Evolutionary conservation across 2,888 invertebrate species (phyloP).

Genomic region (Anthrax anthrax): DNA sequence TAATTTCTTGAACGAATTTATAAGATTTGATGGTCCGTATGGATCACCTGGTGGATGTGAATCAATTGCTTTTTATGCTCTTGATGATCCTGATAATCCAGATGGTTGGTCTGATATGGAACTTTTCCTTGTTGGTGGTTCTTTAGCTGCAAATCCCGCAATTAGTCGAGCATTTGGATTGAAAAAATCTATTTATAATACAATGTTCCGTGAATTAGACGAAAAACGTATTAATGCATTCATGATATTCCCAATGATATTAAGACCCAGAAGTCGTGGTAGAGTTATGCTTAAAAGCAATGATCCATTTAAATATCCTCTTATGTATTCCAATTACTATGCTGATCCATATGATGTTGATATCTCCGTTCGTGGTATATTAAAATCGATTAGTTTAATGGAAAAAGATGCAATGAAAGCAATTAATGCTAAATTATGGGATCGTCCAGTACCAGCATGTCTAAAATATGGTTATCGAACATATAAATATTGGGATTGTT

Average conservation of each 20-base stretch:
- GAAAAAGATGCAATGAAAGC: conserved; percentile 38
- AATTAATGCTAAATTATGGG: conserved; percentile 39
- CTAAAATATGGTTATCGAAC: conserved; percentile 36
- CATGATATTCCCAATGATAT: conserved; percentile 44
- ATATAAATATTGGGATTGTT: conserved; percentile 52
- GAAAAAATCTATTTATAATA: conserved; percentile 33
- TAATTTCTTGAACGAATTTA: conserved; percentile 22
- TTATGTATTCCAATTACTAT: conserved; percentile 54
- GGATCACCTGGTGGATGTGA: conserved; percentile 45
- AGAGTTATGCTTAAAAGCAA: conserved; percentile 44
- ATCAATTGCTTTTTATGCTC: conserved; percentile 47
- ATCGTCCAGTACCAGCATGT: conserved; percentile 46
- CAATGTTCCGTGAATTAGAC: conserved; percentile 34
- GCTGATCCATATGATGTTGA: conserved; percentile 46
- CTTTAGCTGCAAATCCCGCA: conserved; percentile 32
- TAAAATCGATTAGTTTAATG: conserved; percentile 37
- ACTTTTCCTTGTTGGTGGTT: conserved; percentile 46
- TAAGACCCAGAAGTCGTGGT: conserved; percentile 58
- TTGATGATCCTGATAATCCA: conserved; percentile 37
- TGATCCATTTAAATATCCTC: conserved; percentile 50
- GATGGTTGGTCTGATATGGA: conserved; percentile 54
- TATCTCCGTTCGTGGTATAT: conserved; percentile 45
- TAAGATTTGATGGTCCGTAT: conserved; percentile 33
- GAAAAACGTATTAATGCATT: conserved; percentile 34
- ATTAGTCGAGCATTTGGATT: conserved; percentile 36